Evolutionary conservation across 2,797 vertebrate genomes (phyloP).

Genomic region (Florisuga fusca): DNA sequence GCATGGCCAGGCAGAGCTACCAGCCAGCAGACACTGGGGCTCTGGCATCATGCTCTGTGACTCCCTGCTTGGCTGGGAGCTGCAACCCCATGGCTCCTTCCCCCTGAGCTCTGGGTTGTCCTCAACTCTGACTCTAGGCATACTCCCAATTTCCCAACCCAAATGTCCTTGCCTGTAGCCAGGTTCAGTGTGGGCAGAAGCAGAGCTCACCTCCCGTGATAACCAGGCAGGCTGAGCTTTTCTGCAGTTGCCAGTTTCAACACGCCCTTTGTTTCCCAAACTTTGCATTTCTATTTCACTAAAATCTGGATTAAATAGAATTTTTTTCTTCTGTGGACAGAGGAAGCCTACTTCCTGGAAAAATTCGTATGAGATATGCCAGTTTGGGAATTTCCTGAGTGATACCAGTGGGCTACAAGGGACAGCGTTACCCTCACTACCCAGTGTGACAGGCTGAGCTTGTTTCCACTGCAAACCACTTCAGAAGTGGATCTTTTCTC

Average conservation of each 20-base stretch:
- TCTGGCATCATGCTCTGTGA: not conserved
- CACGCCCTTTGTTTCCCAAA: not conserved
- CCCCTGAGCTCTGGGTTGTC: not conserved
- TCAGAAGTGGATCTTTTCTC: not conserved
- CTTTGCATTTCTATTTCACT: not conserved
- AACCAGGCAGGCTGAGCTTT: not conserved
- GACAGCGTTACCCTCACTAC: not conserved
- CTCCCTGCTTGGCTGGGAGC: not conserved
- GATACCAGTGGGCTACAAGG: rapidly evolving
- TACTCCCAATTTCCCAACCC: not conserved
- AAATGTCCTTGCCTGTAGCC: not conserved
- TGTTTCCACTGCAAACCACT: not conserved
- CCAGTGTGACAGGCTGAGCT: not conserved
- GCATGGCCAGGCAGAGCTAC: not conserved
- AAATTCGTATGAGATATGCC: not conserved
- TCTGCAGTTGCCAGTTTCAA: not conserved
- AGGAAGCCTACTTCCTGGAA: not conserved
- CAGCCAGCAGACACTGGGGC: not conserved
- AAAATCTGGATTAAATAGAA: not conserved
- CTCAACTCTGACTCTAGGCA: not conserved
- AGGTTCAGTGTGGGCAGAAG: not conserved
- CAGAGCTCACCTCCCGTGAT: not conserved
- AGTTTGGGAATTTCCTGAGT: not conserved
- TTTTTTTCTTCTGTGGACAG: not conserved
- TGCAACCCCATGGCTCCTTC: not conserved